Percentiles rank a stretch among this genome's conserved stretches.
Evolutionary conservation across 2,797 vertebrate genomes (phyloP).

Genomic region (Karalla daura): DNA sequence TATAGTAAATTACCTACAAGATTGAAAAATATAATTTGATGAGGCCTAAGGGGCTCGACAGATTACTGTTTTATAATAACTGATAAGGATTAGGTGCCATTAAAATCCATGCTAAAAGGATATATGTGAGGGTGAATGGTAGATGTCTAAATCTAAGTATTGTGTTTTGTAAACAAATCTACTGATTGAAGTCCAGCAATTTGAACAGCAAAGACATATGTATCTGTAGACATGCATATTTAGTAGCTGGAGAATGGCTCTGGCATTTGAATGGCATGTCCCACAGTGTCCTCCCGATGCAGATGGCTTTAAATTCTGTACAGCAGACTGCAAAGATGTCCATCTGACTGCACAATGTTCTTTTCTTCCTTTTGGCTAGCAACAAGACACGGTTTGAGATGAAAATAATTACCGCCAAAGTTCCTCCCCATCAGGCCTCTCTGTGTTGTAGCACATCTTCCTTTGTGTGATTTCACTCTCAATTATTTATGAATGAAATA

Average conservation of each 20-base stretch:
- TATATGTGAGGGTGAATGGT: no score
- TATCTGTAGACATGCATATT: not conserved
- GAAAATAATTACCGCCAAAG: slow-evolving; percentile 64
- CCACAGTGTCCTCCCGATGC: slow-evolving; percentile 26
- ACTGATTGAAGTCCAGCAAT: no score
- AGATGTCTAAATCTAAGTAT: no score
- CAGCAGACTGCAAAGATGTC: slow-evolving; percentile 19
- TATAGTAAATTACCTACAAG: no score
- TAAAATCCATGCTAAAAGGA: no score
- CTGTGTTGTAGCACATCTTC: slow-evolving; percentile 61
- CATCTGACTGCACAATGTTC: slow-evolving; percentile 55
- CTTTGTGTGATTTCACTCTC: slow-evolving; percentile 74
- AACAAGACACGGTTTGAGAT: slow-evolving; percentile 33
- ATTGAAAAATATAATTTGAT: no score
- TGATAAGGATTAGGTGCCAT: no score
- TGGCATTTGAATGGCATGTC: slow-evolving; percentile 24
- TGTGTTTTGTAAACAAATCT: no score
- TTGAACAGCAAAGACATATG: no score
- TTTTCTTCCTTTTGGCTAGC: slow-evolving; percentile 24
- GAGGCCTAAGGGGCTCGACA: no score
- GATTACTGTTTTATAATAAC: no score
- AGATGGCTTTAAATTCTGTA: slow-evolving; percentile 57
- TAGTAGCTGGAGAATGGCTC: slow-evolving; percentile 3
- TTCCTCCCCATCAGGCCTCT: slow-evolving; percentile 46
- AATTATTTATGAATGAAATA: slow-evolving; percentile 90